Evolutionary conservation across 2,888 invertebrate genomes (phyloP), one percentile per base, ranked within the genome.

Genomic region (Thera obeliscata): DNA sequence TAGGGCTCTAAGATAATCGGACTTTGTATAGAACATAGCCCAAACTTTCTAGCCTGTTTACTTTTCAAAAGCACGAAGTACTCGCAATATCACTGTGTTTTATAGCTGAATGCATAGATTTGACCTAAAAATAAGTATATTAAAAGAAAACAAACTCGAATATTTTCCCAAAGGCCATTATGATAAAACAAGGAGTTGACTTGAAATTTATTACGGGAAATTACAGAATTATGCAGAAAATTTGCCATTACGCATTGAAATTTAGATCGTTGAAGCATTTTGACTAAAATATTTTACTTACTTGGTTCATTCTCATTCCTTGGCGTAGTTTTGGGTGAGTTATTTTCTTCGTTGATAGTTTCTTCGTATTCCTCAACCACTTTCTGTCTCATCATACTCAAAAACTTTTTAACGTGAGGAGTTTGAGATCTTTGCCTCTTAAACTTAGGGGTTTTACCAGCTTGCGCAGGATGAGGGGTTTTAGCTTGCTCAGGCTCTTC

Each of bases 321-420:
- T 0, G 89, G 88, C 7, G 89, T 90, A 43, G 81, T 84, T 64
- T 83, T 82, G 0, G 82, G 79, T 8, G 83, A 83, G 9, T 76
- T 77, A 50, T 81, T 77, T 43, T 81, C 82, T 70, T 86, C 84
- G 12, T 80, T 78, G 41, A 75, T 71, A 0, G 77, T 80, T 70
- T 85, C 84, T 36, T 89, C 88, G 62, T 79, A 80, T 49, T 88
- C 87, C 68, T 90, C 89, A 0, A 87, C 70, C 0, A 74, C 82
- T 49, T 86, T 87, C 57, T 91, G 91, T 54, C 84, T 80, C 78
- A 87, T 82, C 52, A 91, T 67, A 48, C 64, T 74, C 2, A 88
- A 67, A 2, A 89, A 73, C 67, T 92, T 93, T 66, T 89, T 93
- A 0, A 85, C 83, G 67, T 93, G 92, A 7, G 93, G 93, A 36